Conservation (phyloP, 2,888 invertebrate genomes). For the Tenthredo mesomela region DNA sequence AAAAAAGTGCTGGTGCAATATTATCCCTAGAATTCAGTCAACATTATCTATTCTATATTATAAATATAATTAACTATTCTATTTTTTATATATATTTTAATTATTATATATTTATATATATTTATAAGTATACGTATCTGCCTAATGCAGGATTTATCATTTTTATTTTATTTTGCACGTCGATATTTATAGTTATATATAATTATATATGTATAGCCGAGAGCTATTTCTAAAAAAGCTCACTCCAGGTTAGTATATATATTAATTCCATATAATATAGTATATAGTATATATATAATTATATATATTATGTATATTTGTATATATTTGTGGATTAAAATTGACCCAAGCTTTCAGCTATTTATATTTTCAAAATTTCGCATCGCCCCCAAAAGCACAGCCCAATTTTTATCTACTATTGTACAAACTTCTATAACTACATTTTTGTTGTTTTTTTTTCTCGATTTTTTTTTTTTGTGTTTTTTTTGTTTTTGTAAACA, state of each 20-base stretch:
- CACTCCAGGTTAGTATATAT: conserved; percentile 5
- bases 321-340: not conserved
- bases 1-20: conserved; percentile 75
- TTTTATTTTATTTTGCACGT: not conserved
- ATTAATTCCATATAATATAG: not conserved
- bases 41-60: conserved; percentile 63
- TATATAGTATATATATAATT: not conserved
- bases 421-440: not conserved
- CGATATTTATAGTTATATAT: not conserved
- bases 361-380: not conserved
- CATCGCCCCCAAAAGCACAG: conserved; percentile 1
- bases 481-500: not conserved
- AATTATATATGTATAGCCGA: not conserved
- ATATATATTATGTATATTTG: not conserved
- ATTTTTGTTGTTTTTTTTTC: not conserved
- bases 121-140: not conserved
- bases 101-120: not conserved
- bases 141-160: not conserved
- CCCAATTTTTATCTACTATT: conserved; percentile 7
- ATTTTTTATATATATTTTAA: not conserved
- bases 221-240: conserved; percentile 16
- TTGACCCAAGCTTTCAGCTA: conserved; percentile 10
- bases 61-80: not conserved
- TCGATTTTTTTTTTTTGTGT: not conserved
- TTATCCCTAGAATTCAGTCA: conserved; percentile 77